Base-by-base conservation (phyloP, 2,113 vertebrate species). In the Ahaetulla prasina region DNA sequence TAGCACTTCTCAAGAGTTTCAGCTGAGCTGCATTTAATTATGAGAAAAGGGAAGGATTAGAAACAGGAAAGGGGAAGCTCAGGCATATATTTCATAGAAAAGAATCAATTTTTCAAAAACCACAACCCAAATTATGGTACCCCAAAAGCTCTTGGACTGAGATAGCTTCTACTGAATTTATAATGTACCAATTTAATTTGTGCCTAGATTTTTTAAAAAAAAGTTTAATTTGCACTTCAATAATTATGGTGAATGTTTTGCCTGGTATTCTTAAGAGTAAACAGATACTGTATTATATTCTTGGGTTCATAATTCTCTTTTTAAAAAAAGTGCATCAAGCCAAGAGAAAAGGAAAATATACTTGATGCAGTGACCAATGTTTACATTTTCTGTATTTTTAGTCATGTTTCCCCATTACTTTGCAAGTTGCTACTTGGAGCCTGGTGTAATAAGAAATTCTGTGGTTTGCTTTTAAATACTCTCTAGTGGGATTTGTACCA, bases 181-280 rank as follows among this genome's bases (percentile, higher is more conserved):
- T 97, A 97, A 94, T 95, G 96, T 97, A 97, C 94, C 96, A 95
- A 94, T 97, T 97, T 98, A 97, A 97, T 97, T 98, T 97, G 90
- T 96, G 95, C 97, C 97, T 97, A 97, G 97, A 97, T 14, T 52
- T 52, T 97, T 57, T 22, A 97, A 98, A 97, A 97, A 98, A 98
- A 98, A 96, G 97, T 98, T 98, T 98, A 96, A 96, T 97, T 97
- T 98, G 93, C 94, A 96, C 97, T 97, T 97, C 93, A 97, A 96
- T 97, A 98, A 98, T 98, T 97, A 98, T 94, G 96, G 94, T 94
- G 93, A 96, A 97, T 95, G 94, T 91, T 23, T 94, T 98, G 97
- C 97, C 97, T 98, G 96, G 96, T 97, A 96, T 97, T 98, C 96
- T 97, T 96, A 97, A 97, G 96, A 97, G 96, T 95, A 97, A 97